These are phyloP conservation scores for Bicyclus anynana DNA, from an alignment of 1,140 invertebrate species.

Conservation along the genomic window DNA sequence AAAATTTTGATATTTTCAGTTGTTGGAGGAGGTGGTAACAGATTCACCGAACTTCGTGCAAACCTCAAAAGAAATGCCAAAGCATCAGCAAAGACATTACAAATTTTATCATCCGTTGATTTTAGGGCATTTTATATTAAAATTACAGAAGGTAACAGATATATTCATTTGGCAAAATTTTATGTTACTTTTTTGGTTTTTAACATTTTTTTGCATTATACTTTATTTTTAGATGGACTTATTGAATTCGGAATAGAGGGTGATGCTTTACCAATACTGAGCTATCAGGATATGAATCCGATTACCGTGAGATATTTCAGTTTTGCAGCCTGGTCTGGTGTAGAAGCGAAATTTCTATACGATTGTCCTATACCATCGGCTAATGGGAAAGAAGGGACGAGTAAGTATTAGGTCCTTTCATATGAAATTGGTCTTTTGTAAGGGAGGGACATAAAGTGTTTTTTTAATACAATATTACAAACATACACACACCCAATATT, in stretches of 20 bases:
- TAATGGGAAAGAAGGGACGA: slow-evolving; percentile 25
- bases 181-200: not conserved
- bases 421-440: too few species aligned
- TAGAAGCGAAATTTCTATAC: slow-evolving; percentile 79
- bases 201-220: not conserved
- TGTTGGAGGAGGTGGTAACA: slow-evolving; percentile 79
- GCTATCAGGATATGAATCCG: slow-evolving; percentile 75
- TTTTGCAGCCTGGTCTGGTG: slow-evolving; percentile 79
- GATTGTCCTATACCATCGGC: slow-evolving; percentile 69
- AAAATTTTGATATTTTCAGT: slow-evolving; percentile 52
- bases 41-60: slow-evolving; percentile 78
- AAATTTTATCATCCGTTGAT: slow-evolving; percentile 75
- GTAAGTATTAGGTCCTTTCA: slow-evolving; percentile 26
- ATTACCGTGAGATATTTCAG: slow-evolving; percentile 78
- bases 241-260: slow-evolving; percentile 78
- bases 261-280: slow-evolving; percentile 72
- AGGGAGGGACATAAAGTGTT: too few species aligned
- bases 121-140: slow-evolving; percentile 78
- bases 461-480: too few species aligned
- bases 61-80: slow-evolving; percentile 72
- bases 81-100: slow-evolving; percentile 63
- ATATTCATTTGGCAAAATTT: not conserved
- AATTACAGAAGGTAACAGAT: slow-evolving; percentile 63
- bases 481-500: too few species aligned
- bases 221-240: slow-evolving; percentile 62